phyloP scores from a whole-genome alignment of 1,140 invertebrate species.

The Drosophila subobscura region DNA sequence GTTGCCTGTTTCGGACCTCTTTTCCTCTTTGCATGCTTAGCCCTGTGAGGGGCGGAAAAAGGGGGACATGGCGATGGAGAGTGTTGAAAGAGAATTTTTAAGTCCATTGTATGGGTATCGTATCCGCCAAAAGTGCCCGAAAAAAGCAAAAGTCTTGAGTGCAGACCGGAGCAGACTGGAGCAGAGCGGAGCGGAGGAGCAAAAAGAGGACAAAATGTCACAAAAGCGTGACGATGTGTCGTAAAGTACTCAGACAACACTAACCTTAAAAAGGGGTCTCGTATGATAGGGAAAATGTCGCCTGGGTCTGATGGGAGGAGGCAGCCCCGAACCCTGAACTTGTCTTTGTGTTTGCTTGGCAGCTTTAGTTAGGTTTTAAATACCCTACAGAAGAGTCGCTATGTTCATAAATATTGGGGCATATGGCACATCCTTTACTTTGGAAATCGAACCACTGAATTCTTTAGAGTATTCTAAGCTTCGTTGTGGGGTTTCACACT shows the following conservation, averaged over 20 bases:
- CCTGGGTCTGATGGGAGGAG: constrained; percentile 5
- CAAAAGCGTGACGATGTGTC: constrained; percentile 83
- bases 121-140: constrained; percentile 61
- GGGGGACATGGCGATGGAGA: constrained; percentile 21
- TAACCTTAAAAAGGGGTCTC: constrained; percentile 55
- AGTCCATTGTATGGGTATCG: constrained; percentile 72
- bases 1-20: constrained; percentile 45
- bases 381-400: neutral
- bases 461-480: constrained; percentile 1
- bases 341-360: constrained; percentile 36
- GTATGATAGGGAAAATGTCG: constrained; percentile 42
- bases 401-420: no score
- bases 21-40: constrained; percentile 52
- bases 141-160: constrained; percentile 64
- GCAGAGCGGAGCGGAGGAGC: neutral
- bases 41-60: constrained; percentile 15
- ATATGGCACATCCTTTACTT: neutral
- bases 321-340: constrained; percentile 14
- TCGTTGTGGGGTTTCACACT: constrained; percentile 44
- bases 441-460: neutral
- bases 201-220: constrained; percentile 80
- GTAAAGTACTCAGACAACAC: constrained; percentile 72
- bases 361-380: neutral
- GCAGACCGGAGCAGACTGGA: constrained; percentile 19
- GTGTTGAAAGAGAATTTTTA: constrained; percentile 77